phyloP scores from a whole-genome alignment of 2,797 vertebrate species.

The Molossus molossus region DNA sequence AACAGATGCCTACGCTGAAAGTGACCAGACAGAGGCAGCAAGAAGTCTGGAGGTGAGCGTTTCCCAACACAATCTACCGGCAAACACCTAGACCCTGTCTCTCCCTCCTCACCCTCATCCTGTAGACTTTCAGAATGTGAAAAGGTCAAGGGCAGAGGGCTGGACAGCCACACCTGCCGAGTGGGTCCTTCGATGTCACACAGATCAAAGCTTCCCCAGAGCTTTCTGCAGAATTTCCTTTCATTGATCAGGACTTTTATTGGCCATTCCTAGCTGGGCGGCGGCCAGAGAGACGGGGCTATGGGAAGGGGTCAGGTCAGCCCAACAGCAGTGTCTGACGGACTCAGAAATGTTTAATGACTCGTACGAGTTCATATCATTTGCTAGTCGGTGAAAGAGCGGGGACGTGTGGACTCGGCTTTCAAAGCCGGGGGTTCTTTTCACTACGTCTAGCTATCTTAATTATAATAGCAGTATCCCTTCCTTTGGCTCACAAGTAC shows the following conservation, averaged over 20 bases:
- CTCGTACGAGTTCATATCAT: neutral
- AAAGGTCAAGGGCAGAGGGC: neutral
- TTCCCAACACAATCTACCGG: neutral
- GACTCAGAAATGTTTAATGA: neutral
- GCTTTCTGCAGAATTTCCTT: neutral
- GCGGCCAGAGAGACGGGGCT: neutral
- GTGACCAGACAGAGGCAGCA: neutral
- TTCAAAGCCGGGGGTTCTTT: neutral
- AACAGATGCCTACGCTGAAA: neutral
- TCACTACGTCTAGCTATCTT: neutral
- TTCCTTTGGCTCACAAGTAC: conserved; percentile 8
- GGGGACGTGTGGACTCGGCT: neutral
- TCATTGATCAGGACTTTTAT: neutral
- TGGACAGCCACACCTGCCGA: neutral
- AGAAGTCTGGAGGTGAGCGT: neutral
- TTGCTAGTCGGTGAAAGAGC: neutral
- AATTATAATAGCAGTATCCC: neutral
- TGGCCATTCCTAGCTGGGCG: neutral
- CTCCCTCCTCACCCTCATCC: neutral
- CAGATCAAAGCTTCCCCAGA: neutral
- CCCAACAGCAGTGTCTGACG: no score
- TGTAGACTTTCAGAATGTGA: neutral
- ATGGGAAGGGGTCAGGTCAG: neutral
- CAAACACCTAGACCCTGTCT: neutral
- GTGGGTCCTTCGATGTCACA: neutral